phyloP scores from a whole-genome alignment of 1,140 invertebrate genomes.

The Cheumatopsyche charites region DNA sequence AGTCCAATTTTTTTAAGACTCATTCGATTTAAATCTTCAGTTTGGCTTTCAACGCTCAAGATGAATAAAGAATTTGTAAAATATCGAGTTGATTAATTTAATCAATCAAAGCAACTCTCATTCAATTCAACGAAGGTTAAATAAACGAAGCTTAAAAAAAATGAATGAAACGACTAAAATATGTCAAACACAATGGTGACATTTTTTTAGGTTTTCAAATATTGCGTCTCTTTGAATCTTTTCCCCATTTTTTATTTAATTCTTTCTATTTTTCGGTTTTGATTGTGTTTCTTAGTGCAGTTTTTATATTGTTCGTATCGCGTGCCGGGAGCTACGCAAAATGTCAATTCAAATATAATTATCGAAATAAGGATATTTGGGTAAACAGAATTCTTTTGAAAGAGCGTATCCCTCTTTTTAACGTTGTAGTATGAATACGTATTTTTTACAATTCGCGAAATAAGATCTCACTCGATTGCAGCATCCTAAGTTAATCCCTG shows the following conservation, averaged over 20 bases:
- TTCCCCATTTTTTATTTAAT: slow-evolving; percentile 9
- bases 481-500: too few species aligned
- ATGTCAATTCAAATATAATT: slow-evolving; percentile 34
- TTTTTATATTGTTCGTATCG: background rate
- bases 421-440: background rate
- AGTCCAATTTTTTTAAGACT: too few species aligned
- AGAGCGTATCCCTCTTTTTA: background rate
- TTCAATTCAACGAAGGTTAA: too few species aligned
- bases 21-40: too few species aligned
- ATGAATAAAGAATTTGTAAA: too few species aligned
- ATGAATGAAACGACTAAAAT: slow-evolving; percentile 31
- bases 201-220: background rate
- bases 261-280: slow-evolving; percentile 2
- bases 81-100: too few species aligned
- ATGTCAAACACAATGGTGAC: slow-evolving; percentile 18
- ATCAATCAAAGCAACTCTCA: too few species aligned
- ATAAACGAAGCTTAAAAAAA: background rate
- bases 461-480: background rate
- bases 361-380: slow-evolving; percentile 27
- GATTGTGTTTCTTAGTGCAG: slow-evolving; percentile 5
- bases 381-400: slow-evolving; percentile 17
- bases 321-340: slow-evolving; percentile 34
- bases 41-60: too few species aligned
- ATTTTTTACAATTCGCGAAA: background rate
- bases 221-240: slow-evolving; percentile 3